Base-by-base conservation (phyloP, 2,113 vertebrate species). In the Silurus glanis region DNA sequence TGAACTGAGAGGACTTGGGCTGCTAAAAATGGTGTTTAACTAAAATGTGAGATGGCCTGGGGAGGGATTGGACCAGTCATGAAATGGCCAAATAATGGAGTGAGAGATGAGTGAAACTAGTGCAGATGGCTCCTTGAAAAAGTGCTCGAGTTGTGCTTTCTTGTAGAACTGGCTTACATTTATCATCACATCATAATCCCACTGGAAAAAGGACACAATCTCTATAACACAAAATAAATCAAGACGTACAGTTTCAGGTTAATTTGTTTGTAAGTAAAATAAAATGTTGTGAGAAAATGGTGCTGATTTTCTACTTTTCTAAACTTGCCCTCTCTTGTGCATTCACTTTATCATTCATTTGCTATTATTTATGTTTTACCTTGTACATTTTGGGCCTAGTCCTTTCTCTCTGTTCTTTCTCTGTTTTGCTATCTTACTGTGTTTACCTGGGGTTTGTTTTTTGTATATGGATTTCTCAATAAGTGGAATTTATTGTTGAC, bases 51-150 rank as follows among this genome's bases (percentile, higher is more conserved):
- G 51, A 58, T 58, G 55, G 75, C 59, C 25, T 58, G 62, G 55
- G 62, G 61, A 66, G 61, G 72, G 59, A 78, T 53, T 66, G 47
- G 61, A 78, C 14, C 83, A 78, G 37, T 72, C 64, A 59, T 79
- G 49, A 85, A 80, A 85, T 79, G 61, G 75, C 19, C 12, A 28
- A 79, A 84, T 84, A 76, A 76, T 84, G 58, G 71, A 84, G 37
- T 51, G 83, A 58, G 59, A 56, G 59, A 72, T 28, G 45, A 84
- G 58, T 75, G 56, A 84, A 84, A 76, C 56, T 84, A 69, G 62
- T 14, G 61, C 83, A 83, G 67, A 83, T 56, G 66, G 55, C 55
- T 49, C 28, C 67, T 74, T 9, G 14, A 83, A 72, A 28, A 84
- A 47, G 58, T 72, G 37, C 56, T 25, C 5, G 21, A 23, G 69